Conservation (phyloP, 2,113 vertebrate genomes). For the Dipodomys ordii region DNA sequence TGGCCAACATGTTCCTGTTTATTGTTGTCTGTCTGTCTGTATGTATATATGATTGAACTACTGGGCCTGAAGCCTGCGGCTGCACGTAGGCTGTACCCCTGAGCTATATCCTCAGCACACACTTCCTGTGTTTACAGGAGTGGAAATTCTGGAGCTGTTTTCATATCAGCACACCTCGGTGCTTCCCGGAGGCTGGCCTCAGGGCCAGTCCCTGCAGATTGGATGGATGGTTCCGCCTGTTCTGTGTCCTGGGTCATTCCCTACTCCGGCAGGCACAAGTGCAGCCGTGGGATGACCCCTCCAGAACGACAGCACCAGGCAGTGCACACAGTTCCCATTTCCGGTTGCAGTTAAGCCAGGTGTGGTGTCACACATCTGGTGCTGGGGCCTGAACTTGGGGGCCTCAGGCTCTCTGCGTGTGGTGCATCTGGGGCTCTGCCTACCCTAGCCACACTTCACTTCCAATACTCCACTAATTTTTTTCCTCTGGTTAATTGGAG, state of each 20-base stretch:
- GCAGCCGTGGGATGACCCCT: not conserved
- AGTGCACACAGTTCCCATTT: not conserved
- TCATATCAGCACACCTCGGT: not conserved
- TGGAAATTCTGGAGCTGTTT: not conserved
- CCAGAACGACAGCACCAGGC: not conserved
- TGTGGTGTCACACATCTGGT: no score
- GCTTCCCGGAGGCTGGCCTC: no score
- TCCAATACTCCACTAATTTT: no score
- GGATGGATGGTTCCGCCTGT: not conserved
- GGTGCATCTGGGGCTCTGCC: no score
- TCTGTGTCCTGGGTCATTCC: not conserved
- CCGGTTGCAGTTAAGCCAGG: not conserved
- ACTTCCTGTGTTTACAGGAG: not conserved
- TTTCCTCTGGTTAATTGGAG: no score
- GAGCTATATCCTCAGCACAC: not conserved
- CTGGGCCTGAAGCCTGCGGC: not conserved
- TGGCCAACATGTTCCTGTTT: no score
- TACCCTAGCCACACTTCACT: no score
- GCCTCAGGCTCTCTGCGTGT: no score
- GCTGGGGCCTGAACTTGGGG: no score
- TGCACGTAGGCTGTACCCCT: fast-evolving
- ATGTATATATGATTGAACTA: no score
- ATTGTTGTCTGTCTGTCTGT: no score
- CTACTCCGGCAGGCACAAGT: not conserved
- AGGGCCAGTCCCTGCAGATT: not conserved